Base-by-base conservation (phyloP, 1,140 invertebrate genomes). In the Helicoverpa zea region DNA sequence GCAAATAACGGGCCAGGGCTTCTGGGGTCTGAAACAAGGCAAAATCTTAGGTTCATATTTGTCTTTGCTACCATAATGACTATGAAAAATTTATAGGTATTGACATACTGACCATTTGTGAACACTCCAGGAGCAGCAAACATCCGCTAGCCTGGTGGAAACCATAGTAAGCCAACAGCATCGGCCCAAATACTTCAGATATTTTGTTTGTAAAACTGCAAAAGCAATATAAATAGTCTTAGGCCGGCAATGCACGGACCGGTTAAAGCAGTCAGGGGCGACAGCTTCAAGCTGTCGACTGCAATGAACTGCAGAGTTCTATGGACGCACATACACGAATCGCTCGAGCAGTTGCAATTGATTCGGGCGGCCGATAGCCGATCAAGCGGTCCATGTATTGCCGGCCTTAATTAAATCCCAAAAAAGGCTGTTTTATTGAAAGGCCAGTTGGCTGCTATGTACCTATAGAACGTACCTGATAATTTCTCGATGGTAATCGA, bases 41-140 rank as follows among this genome's bases (percentile, higher is more conserved):
- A 10, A 52, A 52, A 10, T 0, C 23, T 23, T 23, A 23, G 23
- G 23, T 23, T 1, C 23, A 23, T 23, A 1, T 23, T 1, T 23
- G 23, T 23, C 23, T 23, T 23, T n/a, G n/a, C n/a, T n/a, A n/a
- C n/a, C n/a, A n/a, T n/a, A n/a, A n/a, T n/a, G n/a, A n/a, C n/a
- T n/a, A n/a, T n/a, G n/a, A n/a, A 23, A 23, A 23, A 23, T 23
- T 2, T 23, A 23, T 23, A 23, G n/a, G n/a, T n/a, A n/a, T n/a
- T 23, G 23, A 23, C 23, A 43, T 2, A 82, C 74, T 81, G 58
- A 87, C 87, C 87, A 84, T 58, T 63, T 83, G 81, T 52, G 84
- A 84, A 73, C 84, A 86, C 74, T 84, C 81, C 13, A 88, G 75
- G 2, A 87, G 81, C 35, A 87, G 54, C 14, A 87, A 43, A 72